A percentile compares a stretch with the other conserved stretches of the same genome.
These are phyloP conservation scores for Bacillus rossius DNA, from an alignment of 1,140 invertebrate genomes.

Conservation along the genomic window DNA sequence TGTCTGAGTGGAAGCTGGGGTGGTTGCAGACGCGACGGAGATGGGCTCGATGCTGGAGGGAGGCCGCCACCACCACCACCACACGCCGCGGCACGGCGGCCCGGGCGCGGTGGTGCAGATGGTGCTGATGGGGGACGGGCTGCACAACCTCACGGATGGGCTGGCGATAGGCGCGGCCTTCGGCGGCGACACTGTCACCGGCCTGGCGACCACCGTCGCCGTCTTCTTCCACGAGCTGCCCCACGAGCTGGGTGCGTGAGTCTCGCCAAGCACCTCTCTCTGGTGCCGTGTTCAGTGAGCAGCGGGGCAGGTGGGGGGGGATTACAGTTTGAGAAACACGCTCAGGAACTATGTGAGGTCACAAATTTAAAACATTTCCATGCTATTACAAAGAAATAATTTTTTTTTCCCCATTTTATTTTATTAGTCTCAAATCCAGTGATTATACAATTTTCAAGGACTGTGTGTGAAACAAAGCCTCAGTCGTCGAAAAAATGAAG, in stretches of 20 bases:
- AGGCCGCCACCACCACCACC: background rate
- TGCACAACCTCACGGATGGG: slow-evolving; percentile 77
- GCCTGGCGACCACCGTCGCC: slow-evolving; percentile 69
- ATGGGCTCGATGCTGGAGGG: background rate
- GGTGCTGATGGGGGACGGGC: slow-evolving; percentile 72
- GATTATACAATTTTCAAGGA: no score
- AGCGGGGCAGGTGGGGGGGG: no score
- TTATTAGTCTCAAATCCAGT: no score
- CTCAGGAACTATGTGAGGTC: background rate
- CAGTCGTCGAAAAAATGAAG: no score
- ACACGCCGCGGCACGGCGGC: background rate
- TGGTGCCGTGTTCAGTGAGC: background rate
- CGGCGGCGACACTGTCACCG: slow-evolving; percentile 59
- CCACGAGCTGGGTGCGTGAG: slow-evolving; percentile 59
- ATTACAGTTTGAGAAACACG: background rate
- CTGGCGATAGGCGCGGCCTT: slow-evolving; percentile 76
- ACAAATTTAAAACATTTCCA: no score
- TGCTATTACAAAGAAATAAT: no score
- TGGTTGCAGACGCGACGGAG: background rate
- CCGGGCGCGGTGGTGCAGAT: slow-evolving; percentile 58
- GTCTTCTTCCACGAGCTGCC: slow-evolving; percentile 78
- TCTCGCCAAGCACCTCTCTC: background rate
- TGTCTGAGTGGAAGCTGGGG: no score
- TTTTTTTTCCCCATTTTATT: no score
- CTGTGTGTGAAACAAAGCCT: no score